Evolutionary conservation across 2,797 vertebrate species (phyloP).

Genomic region (Octomys mimax): DNA sequence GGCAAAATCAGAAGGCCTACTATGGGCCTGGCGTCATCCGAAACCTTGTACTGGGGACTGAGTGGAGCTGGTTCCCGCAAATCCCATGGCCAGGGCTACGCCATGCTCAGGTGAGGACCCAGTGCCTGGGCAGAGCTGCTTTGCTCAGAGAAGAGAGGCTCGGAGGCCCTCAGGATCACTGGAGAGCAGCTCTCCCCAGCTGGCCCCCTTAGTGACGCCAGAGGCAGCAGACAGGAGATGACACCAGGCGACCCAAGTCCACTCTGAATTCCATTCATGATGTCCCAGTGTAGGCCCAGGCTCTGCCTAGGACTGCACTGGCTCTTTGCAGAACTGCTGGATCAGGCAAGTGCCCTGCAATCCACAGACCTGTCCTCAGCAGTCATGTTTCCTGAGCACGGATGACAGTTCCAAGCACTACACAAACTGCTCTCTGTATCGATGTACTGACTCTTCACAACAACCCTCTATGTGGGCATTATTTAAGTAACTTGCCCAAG

Average conservation of each 20-base stretch:
- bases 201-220: rapidly evolving
- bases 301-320: background rate
- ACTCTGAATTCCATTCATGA: background rate
- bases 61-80: background rate
- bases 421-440: background rate
- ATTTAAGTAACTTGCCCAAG: background rate
- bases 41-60: background rate
- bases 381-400: background rate
- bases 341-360: background rate
- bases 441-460: background rate
- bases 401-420: background rate
- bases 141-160: background rate
- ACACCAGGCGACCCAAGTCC: background rate
- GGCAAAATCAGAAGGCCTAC: background rate
- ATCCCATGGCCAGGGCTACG: background rate
- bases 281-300: background rate
- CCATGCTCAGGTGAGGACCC: background rate
- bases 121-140: rapidly evolving
- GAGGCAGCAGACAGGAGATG: background rate
- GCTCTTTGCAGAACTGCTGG: background rate
- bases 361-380: background rate
- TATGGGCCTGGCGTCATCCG: background rate
- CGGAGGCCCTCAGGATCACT: background rate
- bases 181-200: background rate
- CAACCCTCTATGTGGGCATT: background rate